Conservation (phyloP, 2,113 vertebrate species). For the Cavia porcellus region DNA sequence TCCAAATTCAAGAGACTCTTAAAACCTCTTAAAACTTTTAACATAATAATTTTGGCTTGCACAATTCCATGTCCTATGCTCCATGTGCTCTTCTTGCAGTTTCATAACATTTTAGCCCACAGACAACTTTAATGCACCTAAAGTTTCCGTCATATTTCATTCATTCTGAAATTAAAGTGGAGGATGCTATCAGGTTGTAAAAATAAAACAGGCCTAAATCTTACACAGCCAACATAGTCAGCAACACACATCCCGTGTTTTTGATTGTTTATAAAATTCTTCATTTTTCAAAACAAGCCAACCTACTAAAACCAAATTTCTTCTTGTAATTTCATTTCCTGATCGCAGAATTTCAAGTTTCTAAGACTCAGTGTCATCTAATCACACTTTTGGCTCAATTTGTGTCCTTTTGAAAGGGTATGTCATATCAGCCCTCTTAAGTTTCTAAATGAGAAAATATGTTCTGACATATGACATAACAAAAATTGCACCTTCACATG, state of each 20-base stretch:
- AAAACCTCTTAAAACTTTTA: background rate
- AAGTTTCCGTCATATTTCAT: background rate
- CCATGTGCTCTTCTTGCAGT: conserved; percentile 18
- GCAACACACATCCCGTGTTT: background rate
- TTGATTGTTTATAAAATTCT: conserved; percentile 29
- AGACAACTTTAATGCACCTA: conserved; percentile 1
- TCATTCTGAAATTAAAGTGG: conserved; percentile 46
- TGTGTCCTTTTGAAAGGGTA: conserved; percentile 54
- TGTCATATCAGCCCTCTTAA: conserved; percentile 5
- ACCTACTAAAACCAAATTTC: conserved; percentile 53
- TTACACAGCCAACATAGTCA: conserved; percentile 23
- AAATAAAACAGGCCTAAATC: background rate
- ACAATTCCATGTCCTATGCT: conserved; percentile 46
- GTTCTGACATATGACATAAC: conserved; percentile 52
- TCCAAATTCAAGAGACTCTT: background rate
- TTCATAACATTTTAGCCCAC: conserved; percentile 4
- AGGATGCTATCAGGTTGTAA: background rate
- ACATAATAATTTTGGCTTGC: background rate
- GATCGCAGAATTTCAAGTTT: conserved; percentile 55
- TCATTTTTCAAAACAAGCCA: conserved; percentile 52
- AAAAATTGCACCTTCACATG: conserved; percentile 40
- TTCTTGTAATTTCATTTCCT: conserved; percentile 70
- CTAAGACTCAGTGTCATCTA: conserved; percentile 52
- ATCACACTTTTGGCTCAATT: conserved; percentile 60
- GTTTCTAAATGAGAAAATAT: conserved; percentile 56